Conservation (phyloP, 1,140 invertebrate species). For the Papilio machaon region DNA sequence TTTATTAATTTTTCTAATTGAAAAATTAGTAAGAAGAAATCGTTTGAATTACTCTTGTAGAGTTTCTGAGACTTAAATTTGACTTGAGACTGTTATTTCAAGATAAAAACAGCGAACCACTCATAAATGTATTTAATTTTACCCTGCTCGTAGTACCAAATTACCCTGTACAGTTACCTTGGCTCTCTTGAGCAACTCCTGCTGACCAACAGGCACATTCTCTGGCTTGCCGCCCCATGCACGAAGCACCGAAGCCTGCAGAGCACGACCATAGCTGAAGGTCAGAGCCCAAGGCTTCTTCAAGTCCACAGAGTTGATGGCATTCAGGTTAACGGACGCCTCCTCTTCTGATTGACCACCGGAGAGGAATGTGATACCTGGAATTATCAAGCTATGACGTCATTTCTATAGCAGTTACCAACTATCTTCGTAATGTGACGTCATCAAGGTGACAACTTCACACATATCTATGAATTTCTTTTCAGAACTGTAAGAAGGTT, state of each 20-base stretch:
- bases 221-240: conserved; percentile 96
- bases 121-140: neutral
- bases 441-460: too few species aligned
- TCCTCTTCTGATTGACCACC: conserved; percentile 98
- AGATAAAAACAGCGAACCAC: too few species aligned
- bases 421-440: too few species aligned
- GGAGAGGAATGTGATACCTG: conserved; percentile 94
- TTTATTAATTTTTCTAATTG: neutral
- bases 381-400: conserved; percentile 35
- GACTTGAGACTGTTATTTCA: too few species aligned
- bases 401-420: neutral
- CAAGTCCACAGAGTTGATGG: conserved; percentile 91
- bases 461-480: too few species aligned
- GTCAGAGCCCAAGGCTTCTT: conserved; percentile 96
- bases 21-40: neutral
- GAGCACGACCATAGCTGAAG: conserved; percentile 95
- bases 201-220: conserved; percentile 91
- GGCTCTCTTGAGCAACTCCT: conserved; percentile 94
- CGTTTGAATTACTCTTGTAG: neutral
- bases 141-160: neutral
- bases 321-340: conserved; percentile 95
- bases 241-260: conserved; percentile 93
- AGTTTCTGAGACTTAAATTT: too few species aligned
- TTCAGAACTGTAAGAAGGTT: too few species aligned
- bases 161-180: conserved; percentile 84